Evolutionary conservation across 2,888 invertebrate species (phyloP).

Genomic region (Coenonympha arcania): DNA sequence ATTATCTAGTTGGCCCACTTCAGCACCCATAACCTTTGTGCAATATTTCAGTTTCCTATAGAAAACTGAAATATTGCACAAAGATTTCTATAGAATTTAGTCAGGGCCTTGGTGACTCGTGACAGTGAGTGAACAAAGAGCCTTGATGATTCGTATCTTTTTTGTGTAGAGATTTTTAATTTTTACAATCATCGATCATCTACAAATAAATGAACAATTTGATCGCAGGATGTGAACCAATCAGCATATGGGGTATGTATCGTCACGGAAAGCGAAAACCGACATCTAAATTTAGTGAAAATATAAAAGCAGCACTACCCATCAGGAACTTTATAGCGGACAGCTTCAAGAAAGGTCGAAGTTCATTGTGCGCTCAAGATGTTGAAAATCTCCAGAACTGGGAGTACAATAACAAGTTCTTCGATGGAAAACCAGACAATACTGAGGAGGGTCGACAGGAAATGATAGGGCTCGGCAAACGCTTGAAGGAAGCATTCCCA

Average conservation of each 20-base stretch:
- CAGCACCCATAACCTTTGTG: no score
- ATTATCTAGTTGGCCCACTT: no score
- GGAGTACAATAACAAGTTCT: constrained; percentile 41
- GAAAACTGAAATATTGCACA: no score
- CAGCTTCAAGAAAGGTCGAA: constrained; percentile 49
- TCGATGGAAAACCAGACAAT: constrained; percentile 42
- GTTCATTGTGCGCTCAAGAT: constrained; percentile 62
- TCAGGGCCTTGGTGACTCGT: no score
- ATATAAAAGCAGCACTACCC: constrained; percentile 46
- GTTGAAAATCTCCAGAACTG: constrained; percentile 53
- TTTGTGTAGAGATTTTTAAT: no score
- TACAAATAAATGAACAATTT: no score
- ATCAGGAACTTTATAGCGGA: constrained; percentile 44
- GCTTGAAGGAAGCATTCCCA: constrained; percentile 52
- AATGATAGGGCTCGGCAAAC: constrained; percentile 73
- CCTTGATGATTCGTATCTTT: no score
- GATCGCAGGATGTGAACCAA: constrained; percentile 50
- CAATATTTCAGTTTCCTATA: no score
- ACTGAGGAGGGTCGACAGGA: constrained; percentile 74
- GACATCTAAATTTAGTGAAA: constrained; percentile 30
- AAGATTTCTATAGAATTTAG: no score
- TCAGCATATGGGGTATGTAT: constrained; percentile 54
- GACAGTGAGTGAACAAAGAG: no score
- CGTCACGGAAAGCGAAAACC: constrained; percentile 55
- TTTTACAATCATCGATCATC: no score